Evolutionary conservation across 2,113 vertebrate species (phyloP).

Genomic region (Halcyon malimbica): DNA sequence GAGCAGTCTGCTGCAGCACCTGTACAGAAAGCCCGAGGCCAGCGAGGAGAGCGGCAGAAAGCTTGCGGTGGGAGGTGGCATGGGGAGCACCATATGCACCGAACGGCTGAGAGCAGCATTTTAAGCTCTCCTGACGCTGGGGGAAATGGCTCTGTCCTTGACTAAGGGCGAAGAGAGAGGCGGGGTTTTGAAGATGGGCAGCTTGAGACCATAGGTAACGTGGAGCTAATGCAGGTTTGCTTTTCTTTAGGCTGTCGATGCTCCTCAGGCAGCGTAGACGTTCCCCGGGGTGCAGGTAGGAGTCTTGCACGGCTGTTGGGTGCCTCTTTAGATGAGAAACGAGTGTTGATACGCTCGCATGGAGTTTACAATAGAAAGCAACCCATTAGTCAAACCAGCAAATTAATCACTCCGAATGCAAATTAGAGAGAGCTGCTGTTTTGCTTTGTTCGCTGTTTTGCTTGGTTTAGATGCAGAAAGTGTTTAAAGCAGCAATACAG

Average conservation of each 20-base stretch:
- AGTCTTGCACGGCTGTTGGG: background rate
- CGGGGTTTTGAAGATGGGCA: background rate
- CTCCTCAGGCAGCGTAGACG: background rate
- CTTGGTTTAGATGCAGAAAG: background rate
- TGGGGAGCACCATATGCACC: conserved; percentile 45
- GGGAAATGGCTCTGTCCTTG: background rate
- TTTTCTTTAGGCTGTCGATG: background rate
- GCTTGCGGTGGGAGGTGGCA: background rate
- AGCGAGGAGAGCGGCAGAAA: background rate
- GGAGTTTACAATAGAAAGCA: background rate
- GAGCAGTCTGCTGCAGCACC: conserved; percentile 55
- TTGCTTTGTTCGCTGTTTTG: background rate
- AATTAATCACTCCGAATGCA: background rate
- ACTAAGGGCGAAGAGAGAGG: background rate
- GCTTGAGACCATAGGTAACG: background rate
- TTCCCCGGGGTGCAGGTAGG: background rate
- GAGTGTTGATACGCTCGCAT: background rate
- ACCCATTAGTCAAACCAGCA: background rate
- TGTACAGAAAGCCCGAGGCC: conserved; percentile 28
- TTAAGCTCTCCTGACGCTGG: background rate
- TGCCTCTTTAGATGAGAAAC: background rate
- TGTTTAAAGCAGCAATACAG: background rate
- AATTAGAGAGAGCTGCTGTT: background rate
- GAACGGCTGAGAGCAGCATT: conserved; percentile 6
- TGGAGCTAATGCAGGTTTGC: background rate